Percentiles rank a stretch among this genome's conserved stretches.
phyloP scores from a whole-genome alignment of 53 echinoderm and acorn worm species.

The Mesocentrotus franciscanus region DNA sequence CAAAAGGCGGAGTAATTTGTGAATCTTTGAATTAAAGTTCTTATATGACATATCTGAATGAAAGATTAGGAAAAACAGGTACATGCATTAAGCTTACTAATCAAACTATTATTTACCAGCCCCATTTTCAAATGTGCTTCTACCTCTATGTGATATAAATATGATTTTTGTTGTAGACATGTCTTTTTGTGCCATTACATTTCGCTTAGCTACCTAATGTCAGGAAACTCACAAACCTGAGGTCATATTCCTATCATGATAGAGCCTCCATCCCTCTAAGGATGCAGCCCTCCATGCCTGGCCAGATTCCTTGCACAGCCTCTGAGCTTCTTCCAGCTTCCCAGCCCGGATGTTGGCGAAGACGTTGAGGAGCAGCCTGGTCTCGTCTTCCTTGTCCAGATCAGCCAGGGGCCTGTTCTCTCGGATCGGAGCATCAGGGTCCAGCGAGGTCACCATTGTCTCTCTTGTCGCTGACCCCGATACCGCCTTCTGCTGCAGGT shows the following conservation, averaged over 20 bases:
- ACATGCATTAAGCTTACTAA: too few relatives aligned
- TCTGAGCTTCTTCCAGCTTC: slow-evolving; percentile 92
- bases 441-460: slow-evolving; percentile 69
- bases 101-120: too few relatives aligned
- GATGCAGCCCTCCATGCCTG: slow-evolving; percentile 95
- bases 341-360: slow-evolving; percentile 91
- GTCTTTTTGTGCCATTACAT: too few relatives aligned
- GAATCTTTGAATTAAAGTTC: too few relatives aligned
- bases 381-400: slow-evolving; percentile 98
- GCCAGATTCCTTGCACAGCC: slow-evolving; percentile 90
- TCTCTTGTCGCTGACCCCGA: slow-evolving; percentile 36
- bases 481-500: slow-evolving; percentile 76
- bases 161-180: too few relatives aligned
- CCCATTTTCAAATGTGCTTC: too few relatives aligned
- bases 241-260: slow-evolving; percentile 81
- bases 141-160: too few relatives aligned
- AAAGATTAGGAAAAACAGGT: too few relatives aligned
- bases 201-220: too few relatives aligned
- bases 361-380: slow-evolving; percentile 79
- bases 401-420: slow-evolving; percentile 84
- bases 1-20: too few relatives aligned
- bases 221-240: slow-evolving; percentile 39
- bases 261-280: slow-evolving; percentile 90
- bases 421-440: slow-evolving; percentile 92
- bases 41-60: too few relatives aligned